Percentiles rank a stretch among this genome's conserved stretches.
These are phyloP conservation scores for Agapornis roseicollis DNA, from an alignment of 2,113 vertebrate species.

Conservation along the genomic window DNA sequence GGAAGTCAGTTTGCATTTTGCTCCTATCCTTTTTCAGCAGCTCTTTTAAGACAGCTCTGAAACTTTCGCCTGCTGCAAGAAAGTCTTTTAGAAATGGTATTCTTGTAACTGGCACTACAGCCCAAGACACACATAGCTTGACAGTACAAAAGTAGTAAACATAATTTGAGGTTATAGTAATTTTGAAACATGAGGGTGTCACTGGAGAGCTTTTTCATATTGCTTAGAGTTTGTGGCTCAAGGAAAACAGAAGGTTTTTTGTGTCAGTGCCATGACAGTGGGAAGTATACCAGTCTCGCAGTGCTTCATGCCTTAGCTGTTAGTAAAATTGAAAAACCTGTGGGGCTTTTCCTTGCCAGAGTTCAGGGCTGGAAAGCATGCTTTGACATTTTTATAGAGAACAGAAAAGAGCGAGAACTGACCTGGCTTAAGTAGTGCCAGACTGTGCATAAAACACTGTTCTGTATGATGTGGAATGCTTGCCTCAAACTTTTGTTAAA, in stretches of 20 bases:
- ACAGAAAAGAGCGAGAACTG: neutral
- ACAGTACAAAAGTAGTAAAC: neutral
- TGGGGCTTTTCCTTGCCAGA: neutral
- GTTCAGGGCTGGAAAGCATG: neutral
- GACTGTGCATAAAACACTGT: neutral
- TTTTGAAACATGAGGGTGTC: neutral
- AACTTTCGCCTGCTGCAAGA: neutral
- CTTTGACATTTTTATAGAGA: neutral
- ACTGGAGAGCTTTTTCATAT: neutral
- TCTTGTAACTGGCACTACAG: neutral
- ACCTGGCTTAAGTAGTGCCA: neutral
- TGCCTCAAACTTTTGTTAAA: neutral
- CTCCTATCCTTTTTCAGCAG: neutral
- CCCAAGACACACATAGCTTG: neutral
- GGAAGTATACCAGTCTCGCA: neutral
- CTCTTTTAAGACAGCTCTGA: neutral
- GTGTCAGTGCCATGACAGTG: fast-evolving
- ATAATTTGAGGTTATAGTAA: neutral
- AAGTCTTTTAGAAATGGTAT: neutral
- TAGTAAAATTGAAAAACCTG: neutral
- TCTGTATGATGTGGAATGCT: neutral
- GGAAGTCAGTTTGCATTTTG: slow-evolving; percentile 1
- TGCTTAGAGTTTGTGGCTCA: neutral
- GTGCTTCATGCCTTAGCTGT: neutral
- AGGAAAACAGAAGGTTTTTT: neutral